phyloP scores from a whole-genome alignment of 2,113 vertebrate genomes.

The Vidua chalybeata region DNA sequence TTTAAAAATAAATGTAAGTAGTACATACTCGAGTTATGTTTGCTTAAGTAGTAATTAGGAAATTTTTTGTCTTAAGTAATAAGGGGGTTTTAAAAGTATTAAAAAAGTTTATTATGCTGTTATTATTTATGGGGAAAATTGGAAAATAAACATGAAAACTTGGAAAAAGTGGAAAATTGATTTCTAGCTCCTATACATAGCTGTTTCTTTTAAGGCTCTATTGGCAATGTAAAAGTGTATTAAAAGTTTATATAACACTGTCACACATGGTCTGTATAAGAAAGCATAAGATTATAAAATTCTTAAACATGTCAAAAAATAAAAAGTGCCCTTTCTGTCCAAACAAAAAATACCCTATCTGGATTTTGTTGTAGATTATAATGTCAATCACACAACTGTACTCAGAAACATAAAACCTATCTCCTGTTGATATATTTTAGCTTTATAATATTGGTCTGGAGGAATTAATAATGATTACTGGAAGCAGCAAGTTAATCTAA shows the following conservation, averaged over 20 bases:
- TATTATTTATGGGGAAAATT: not conserved
- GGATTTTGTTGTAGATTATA: not conserved
- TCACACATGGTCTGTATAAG: not conserved
- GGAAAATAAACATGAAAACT: not conserved
- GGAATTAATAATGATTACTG: not conserved
- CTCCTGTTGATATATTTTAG: not conserved
- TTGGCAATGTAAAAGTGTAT: not conserved
- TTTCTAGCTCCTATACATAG: not conserved
- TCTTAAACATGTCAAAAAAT: not conserved
- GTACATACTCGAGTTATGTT: not conserved
- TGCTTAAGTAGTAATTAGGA: not conserved
- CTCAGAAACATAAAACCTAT: not conserved
- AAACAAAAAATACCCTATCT: not conserved
- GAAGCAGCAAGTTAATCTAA: not conserved
- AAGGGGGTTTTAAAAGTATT: not conserved
- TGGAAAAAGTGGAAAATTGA: not conserved
- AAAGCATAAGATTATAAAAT: not conserved
- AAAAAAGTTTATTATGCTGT: not conserved
- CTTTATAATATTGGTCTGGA: not conserved
- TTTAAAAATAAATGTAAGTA: not conserved
- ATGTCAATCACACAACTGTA: not conserved
- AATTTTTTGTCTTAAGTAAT: not conserved
- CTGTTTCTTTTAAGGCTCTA: not conserved
- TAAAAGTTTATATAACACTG: not conserved
- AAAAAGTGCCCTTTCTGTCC: not conserved